phyloP scores from a whole-genome alignment of 2,888 invertebrate species.

The Sarcophaga variegata region DNA sequence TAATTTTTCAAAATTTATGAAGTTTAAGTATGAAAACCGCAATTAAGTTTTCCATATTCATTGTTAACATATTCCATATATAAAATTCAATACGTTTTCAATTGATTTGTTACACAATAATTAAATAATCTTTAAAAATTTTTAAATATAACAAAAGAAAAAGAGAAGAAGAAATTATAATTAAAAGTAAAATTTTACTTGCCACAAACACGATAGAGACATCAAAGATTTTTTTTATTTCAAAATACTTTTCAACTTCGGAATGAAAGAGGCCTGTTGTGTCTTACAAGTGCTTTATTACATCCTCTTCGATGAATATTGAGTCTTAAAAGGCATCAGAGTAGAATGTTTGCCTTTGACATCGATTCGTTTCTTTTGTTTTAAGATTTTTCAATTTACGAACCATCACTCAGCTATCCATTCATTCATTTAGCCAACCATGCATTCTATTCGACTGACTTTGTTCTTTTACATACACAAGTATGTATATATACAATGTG shows the following conservation, averaged over 20 bases:
- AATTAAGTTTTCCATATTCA: background rate
- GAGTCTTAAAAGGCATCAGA: background rate
- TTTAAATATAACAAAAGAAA: background rate
- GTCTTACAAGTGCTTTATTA: background rate
- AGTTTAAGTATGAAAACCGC: background rate
- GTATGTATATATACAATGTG: background rate
- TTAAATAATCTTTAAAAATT: background rate
- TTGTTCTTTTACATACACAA: background rate
- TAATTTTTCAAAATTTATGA: no score
- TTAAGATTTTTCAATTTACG: background rate
- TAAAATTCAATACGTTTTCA: background rate
- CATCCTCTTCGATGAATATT: background rate
- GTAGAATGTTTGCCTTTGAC: conserved; percentile 7
- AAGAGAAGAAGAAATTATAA: background rate
- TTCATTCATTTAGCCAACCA: background rate
- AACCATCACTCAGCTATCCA: background rate
- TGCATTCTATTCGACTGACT: background rate
- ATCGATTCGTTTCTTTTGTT: conserved; percentile 13
- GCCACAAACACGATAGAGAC: background rate
- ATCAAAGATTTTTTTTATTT: background rate
- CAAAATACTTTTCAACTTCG: no score
- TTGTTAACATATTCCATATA: background rate
- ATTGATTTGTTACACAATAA: background rate
- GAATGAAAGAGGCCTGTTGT: background rate
- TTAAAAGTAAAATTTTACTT: background rate